Evolutionary conservation across 35 echinoderm and acorn worm genomes (phyloP).

Genomic region (Ophioderma brevispina): DNA sequence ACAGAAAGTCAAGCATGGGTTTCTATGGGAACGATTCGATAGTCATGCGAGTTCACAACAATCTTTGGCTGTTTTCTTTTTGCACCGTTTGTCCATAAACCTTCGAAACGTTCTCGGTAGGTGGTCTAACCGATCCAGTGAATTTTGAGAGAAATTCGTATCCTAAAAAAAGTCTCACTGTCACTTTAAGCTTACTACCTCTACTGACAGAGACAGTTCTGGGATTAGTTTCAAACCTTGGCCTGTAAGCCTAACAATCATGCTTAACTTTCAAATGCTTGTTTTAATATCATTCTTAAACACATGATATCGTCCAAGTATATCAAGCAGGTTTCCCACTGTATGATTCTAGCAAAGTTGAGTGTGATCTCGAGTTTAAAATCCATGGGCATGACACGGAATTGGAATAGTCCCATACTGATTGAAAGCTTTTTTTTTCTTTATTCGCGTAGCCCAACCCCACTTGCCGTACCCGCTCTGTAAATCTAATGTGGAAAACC

Average conservation of each 20-base stretch:
- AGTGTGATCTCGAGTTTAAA: too few species aligned
- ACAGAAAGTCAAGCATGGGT: too few species aligned
- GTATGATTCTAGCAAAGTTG: conserved; percentile 31
- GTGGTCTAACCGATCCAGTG: too few species aligned
- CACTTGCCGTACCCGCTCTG: conserved; percentile 47
- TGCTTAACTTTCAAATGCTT: neutral
- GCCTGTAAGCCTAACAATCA: neutral
- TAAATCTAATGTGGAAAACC: conserved; percentile 58
- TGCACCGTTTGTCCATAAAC: too few species aligned
- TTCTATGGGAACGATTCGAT: too few species aligned
- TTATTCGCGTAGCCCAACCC: neutral
- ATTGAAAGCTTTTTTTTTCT: conserved; percentile 28
- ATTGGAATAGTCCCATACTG: conserved; percentile 12
- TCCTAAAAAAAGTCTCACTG: too few species aligned
- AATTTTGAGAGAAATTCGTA: too few species aligned
- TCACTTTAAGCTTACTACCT: too few species aligned
- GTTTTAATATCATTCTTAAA: neutral
- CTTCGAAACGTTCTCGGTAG: too few species aligned
- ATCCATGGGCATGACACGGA: conserved; percentile 38
- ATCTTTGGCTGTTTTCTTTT: too few species aligned
- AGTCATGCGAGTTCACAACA: too few species aligned
- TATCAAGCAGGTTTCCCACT: conserved; percentile 42
- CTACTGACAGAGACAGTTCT: neutral
- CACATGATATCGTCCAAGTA: conserved; percentile 63
- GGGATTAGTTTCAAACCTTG: neutral